Evolutionary conservation across 1,140 invertebrate genomes (phyloP).

Genomic region (Apis laboriosa): DNA sequence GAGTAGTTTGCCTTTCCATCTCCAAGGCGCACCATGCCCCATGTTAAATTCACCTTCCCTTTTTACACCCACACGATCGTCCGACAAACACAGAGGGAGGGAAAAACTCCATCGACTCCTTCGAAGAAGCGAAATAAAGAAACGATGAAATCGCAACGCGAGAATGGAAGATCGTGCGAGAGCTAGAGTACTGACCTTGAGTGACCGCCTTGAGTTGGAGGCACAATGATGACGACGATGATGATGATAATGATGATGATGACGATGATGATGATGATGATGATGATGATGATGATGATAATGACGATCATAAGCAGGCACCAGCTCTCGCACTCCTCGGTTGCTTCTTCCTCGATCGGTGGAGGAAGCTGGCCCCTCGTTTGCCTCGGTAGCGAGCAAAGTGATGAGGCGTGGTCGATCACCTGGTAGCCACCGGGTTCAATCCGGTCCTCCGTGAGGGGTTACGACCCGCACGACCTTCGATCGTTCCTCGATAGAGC

Average conservation of each 20-base stretch:
- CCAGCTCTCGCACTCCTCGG: constrained; percentile 35
- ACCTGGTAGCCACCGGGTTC: constrained; percentile 73
- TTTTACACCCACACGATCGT: not conserved
- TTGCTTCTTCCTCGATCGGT: constrained; percentile 20
- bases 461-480: constrained; percentile 68
- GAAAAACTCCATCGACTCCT: not conserved
- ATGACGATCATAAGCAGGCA: constrained; percentile 50
- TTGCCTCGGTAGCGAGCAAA: constrained; percentile 71
- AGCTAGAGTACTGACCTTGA: constrained; percentile 45
- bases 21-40: not conserved
- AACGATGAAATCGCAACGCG: not conserved
- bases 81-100: too few relatives aligned
- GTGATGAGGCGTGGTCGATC: constrained; percentile 79
- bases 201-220: constrained; percentile 32
- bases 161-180: not conserved
- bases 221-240: constrained; percentile 36
- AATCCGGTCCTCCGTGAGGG: constrained; percentile 69
- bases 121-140: constrained; percentile 11
- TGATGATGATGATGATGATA: constrained; percentile 43
- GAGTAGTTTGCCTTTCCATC: not conserved
- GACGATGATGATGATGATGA: constrained; percentile 37
- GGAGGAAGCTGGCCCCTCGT: constrained; percentile 20
- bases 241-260: constrained; percentile 47
- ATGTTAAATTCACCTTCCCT: constrained; percentile 1
- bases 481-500: constrained; percentile 69